Percentiles rank a stretch among this genome's conserved stretches.
Conservation (phyloP, 1,140 invertebrate genomes). For the Drosophila elegans region DNA sequence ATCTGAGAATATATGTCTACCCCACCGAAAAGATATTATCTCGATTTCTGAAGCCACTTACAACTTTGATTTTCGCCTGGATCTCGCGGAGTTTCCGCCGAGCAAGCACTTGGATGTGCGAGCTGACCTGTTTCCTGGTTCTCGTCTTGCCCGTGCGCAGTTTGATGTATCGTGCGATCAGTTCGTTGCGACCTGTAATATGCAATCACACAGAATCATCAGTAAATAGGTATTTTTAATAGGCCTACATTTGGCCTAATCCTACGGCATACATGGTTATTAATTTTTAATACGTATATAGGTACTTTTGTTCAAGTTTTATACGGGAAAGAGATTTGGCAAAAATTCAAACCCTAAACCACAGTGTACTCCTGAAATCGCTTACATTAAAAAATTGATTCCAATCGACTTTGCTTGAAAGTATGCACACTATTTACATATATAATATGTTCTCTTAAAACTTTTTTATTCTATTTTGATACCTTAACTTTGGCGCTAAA, state of each 20-base stretch:
- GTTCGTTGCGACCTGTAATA: conserved; percentile 96
- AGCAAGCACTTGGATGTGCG: conserved; percentile 99
- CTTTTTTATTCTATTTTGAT: too few species aligned
- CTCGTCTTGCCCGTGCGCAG: conserved; percentile 99
- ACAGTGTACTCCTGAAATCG: too few species aligned
- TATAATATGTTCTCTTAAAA: too few species aligned
- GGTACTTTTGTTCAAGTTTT: too few species aligned
- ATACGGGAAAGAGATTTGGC: not conserved
- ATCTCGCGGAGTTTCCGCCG: conserved; percentile 98
- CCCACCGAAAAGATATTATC: not conserved
- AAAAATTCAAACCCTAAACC: not conserved
- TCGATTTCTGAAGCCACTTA: conserved; percentile 85
- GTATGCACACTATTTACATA: not conserved
- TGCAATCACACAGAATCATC: not conserved
- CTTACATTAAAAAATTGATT: too few species aligned
- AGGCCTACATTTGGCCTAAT: too few species aligned
- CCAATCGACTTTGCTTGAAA: too few species aligned
- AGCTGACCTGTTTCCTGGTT: conserved; percentile 99
- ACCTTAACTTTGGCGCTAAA: too few species aligned
- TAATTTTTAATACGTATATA: too few species aligned
- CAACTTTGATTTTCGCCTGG: conserved; percentile 98
- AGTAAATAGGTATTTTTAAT: too few species aligned
- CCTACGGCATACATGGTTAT: too few species aligned
- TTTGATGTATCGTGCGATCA: conserved; percentile 99
- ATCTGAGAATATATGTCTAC: not conserved